Evolutionary conservation across 2,113 vertebrate species (phyloP).

Genomic region (Tyrannus savana): DNA sequence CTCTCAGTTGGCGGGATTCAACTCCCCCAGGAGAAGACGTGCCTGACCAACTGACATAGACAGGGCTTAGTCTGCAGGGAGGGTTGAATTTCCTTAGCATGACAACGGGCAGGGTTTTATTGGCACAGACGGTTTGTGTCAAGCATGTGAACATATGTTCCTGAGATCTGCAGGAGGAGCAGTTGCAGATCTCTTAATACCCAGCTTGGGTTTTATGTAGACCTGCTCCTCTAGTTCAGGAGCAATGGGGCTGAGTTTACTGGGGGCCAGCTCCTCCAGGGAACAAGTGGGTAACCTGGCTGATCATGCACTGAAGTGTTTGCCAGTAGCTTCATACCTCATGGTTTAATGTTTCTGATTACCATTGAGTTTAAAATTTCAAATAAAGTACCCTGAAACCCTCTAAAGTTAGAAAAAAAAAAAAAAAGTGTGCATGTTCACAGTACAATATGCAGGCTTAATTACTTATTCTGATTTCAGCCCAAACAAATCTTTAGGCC

Average conservation of each 20-base stretch:
- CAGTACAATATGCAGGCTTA: background rate
- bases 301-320: background rate
- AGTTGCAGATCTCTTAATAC: constrained; percentile 19
- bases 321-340: background rate
- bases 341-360: background rate
- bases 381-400: background rate
- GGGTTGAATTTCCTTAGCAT: constrained; percentile 42
- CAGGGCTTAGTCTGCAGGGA: constrained; percentile 14
- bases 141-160: constrained; percentile 52
- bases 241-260: background rate
- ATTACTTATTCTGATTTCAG: background rate
- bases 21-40: constrained; percentile 13
- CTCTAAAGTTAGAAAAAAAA: background rate
- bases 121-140: constrained; percentile 47
- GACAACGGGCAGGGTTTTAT: constrained; percentile 44
- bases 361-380: background rate
- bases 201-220: background rate
- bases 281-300: background rate
- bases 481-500: background rate
- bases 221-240: background rate
- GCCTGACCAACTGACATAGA: constrained; percentile 24
- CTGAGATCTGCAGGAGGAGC: constrained; percentile 31
- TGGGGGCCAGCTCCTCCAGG: background rate
- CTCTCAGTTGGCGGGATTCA: background rate
- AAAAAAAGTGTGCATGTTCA: rapidly evolving